Conservation (phyloP, 1,140 invertebrate species). For the Steinernema khuongi region DNA sequence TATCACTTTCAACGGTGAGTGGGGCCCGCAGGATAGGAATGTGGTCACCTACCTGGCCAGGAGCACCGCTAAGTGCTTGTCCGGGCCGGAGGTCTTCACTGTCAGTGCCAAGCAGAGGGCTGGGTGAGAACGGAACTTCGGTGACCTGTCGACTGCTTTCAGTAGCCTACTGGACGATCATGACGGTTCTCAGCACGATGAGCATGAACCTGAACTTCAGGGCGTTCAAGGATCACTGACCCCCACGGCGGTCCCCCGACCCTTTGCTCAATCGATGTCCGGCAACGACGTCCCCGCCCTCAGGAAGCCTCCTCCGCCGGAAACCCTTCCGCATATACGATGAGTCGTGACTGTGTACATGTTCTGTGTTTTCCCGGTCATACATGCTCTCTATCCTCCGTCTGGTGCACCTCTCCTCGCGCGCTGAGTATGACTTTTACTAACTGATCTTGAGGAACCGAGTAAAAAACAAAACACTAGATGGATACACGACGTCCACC, state of each 20-base stretch:
- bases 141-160: too few relatives aligned
- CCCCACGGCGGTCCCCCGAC: not conserved
- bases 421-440: constrained; percentile 23
- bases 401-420: constrained; percentile 19
- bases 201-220: constrained; percentile 23
- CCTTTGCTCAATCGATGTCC: constrained; percentile 22
- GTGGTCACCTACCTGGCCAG: too few relatives aligned
- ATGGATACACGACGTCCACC: constrained; percentile 31
- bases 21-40: too few relatives aligned
- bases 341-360: constrained; percentile 20
- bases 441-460: not conserved
- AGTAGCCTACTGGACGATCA: constrained; percentile 43
- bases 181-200: constrained; percentile 31
- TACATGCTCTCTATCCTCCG: constrained; percentile 9
- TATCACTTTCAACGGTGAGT: constrained; percentile 78
- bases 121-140: too few relatives aligned
- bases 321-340: constrained; percentile 10
- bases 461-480: constrained; percentile 26
- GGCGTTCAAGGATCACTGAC: constrained; percentile 25
- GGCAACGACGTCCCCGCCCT: constrained; percentile 22
- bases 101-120: too few relatives aligned
- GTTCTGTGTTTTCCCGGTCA: not conserved
- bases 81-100: too few relatives aligned
- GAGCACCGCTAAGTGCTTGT: too few relatives aligned
- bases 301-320: not conserved